Base-by-base conservation (phyloP, 2,797 vertebrate genomes). In the Acanthis flammea region DNA sequence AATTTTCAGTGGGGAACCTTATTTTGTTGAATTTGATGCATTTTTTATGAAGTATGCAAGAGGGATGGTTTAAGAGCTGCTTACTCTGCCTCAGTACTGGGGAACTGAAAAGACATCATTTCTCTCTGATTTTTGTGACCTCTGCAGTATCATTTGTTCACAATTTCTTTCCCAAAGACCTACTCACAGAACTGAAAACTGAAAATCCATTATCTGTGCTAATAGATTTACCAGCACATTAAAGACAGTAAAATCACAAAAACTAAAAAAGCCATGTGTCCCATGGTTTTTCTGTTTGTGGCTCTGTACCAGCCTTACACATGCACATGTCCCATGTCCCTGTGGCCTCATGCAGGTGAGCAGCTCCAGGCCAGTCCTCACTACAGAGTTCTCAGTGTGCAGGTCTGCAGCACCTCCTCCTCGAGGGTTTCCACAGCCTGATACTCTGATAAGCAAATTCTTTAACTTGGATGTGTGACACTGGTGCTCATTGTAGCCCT, bases 91-190 rank as follows among this genome's bases (percentile, higher is more conserved):
- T 78, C 44, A 58, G 54, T 53, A 31, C 23, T 10, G 30, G 16
- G 22, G 13, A 84, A 23, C 17, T 23, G 48, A 53, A 39, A 17
- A 67, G 14, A 12, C n/a, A 4, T 0, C 17, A 2, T n/a, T 78
- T 76, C 54, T 67, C 80, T 72, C 53, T 47, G 65, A 39, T 68
- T 74, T 88, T 63, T 76, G 50, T 75, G 35, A 80, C 58, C 4
- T 8, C 17, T 42, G 21, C 37, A 50, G 55, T 4, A 39, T 30
- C 0, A 0, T 42, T 53, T 30, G 11, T 14, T 67, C 12, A 19
- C 22, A 14, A 6, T 6, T 72, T 71, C 58, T 75, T 67, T 33
- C 58, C 66, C 35, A 22, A 88, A 81, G 35, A 85, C 22, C 14
- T 55, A 22, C n/a, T 72, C 0, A 0, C 39, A 74, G 67, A 65